phyloP scores from a whole-genome alignment of 2,113 vertebrate species.

The Thinocorus orbignyianus region DNA sequence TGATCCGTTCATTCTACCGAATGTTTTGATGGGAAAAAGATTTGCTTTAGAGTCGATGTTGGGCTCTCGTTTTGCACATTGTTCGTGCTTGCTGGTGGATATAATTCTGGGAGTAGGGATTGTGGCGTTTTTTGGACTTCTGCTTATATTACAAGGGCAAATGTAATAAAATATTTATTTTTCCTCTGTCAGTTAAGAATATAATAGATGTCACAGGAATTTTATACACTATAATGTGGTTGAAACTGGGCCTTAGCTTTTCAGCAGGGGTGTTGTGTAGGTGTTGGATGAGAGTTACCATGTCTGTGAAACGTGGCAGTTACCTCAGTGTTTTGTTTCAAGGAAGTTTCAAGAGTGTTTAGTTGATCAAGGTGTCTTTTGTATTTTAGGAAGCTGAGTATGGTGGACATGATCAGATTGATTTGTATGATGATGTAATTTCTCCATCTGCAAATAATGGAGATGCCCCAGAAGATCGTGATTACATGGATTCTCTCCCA shows the following conservation, averaged over 20 bases:
- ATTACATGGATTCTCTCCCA: slow-evolving; percentile 94
- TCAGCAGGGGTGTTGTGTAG: background rate
- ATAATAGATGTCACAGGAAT: background rate
- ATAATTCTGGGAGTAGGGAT: background rate
- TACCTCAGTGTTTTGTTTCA: background rate
- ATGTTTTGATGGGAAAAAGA: background rate
- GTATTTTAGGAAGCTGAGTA: slow-evolving; percentile 92
- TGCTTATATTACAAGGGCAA: background rate
- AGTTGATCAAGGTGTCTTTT: slow-evolving; percentile 46
- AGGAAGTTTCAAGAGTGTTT: background rate
- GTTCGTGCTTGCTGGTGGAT: rapidly evolving
- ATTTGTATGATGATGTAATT: slow-evolving; percentile 97
- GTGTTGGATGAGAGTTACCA: background rate
- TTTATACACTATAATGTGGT: background rate
- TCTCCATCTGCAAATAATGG: slow-evolving; percentile 99
- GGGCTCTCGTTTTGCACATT: background rate
- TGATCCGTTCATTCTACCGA: background rate
- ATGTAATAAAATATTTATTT: background rate
- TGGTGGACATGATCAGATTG: slow-evolving; percentile 95
- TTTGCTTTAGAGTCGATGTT: background rate
- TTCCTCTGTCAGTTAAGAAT: background rate
- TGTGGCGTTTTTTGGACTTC: background rate
- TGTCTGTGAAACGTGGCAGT: background rate
- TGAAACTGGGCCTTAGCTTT: background rate
- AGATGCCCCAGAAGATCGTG: slow-evolving; percentile 95